Evolutionary conservation across 2,113 vertebrate genomes (phyloP).

Genomic region (Bungarus multicinctus): DNA sequence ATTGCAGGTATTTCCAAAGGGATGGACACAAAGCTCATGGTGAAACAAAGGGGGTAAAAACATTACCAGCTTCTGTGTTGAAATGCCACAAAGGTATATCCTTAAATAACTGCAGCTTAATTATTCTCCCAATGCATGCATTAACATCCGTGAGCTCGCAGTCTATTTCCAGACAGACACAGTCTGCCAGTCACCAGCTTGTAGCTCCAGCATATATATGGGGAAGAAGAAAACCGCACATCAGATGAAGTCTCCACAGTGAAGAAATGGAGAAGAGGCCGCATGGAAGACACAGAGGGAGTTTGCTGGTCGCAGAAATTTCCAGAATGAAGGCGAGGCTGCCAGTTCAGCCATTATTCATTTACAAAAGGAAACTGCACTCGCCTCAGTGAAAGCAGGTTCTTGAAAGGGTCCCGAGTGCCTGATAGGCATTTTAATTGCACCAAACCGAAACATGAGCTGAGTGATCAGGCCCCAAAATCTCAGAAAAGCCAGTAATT

Average conservation of each 20-base stretch:
- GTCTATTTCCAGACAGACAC: conserved; percentile 68
- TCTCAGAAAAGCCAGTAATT: conserved; percentile 62
- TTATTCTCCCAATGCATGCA: conserved; percentile 51
- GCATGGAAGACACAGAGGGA: conserved; percentile 71
- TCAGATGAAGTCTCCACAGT: conserved; percentile 73
- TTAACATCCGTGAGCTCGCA: conserved; percentile 54
- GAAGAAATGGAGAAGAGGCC: conserved; percentile 75
- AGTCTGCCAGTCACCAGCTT: conserved; percentile 72
- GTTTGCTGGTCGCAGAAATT: conserved; percentile 75
- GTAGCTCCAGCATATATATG: conserved; percentile 61
- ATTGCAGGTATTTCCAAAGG: conserved; percentile 24
- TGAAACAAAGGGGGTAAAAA: conserved; percentile 36
- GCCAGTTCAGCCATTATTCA: conserved; percentile 74
- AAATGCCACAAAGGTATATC: conserved; percentile 61
- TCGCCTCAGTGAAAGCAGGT: conserved; percentile 61
- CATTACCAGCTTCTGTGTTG: conserved; percentile 66
- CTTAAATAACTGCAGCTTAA: conserved; percentile 64
- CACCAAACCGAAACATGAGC: conserved; percentile 64
- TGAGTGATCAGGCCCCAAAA: conserved; percentile 58
- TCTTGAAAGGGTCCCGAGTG: conserved; percentile 61
- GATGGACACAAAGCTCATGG: conserved; percentile 49
- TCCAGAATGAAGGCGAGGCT: conserved; percentile 76
- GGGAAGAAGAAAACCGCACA: conserved; percentile 70
- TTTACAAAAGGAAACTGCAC: conserved; percentile 71
- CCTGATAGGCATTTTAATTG: conserved; percentile 81